Base-by-base conservation (phyloP, 2,113 vertebrate species). In the Oryzias celebensis region DNA sequence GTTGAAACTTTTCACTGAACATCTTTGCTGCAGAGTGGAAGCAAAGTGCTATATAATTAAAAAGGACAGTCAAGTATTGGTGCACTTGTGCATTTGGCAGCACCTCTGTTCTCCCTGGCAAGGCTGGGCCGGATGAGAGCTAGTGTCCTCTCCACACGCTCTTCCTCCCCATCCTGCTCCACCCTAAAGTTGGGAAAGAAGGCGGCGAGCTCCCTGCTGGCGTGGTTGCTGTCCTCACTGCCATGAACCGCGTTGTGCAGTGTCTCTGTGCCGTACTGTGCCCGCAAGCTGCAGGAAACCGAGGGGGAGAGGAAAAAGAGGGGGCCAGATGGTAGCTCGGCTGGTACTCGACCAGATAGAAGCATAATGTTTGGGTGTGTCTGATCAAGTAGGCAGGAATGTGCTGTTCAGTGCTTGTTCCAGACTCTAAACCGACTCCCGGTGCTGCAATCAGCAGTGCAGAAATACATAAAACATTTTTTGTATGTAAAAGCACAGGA, bases 201-300 rank as follows among this genome's bases (percentile, higher is more conserved):
- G 81, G 94, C 87, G 43, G 91, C 92, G 50, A 95, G 90, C 67
- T 95, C 94, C 84, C 91, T 90, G 82, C 86, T 64, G 76, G 94
- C 94, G 3, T 83, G 92, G 51, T 92, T 88, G 14, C 60, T 54
- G 81, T 93, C 87, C 71, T 59, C 75, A 66, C 94, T 94, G 60
- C 94, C 93, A 6, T 95, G 94, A 68, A 95, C 80, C 17, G 92
- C 94, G 28, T 94, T 95, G 65, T 91, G 92, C 70, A 92, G 90
- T 56, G 91, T 84, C 76, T 92, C 89, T 43, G 93, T 93, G 79
- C 94, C 93, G 43, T 94, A 95, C 82, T 92, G 93, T 64, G 93
- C 93, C 58, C 93, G 92, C 79, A 96, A 90, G 82, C 94, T 96
- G 83, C 72, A 75, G 80, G 77, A 78, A 62, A 68, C 72, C 70